Base-by-base conservation (phyloP, 37 sponge, comb jelly and placozoan genomes). In the Amphimedon queenslandica region DNA sequence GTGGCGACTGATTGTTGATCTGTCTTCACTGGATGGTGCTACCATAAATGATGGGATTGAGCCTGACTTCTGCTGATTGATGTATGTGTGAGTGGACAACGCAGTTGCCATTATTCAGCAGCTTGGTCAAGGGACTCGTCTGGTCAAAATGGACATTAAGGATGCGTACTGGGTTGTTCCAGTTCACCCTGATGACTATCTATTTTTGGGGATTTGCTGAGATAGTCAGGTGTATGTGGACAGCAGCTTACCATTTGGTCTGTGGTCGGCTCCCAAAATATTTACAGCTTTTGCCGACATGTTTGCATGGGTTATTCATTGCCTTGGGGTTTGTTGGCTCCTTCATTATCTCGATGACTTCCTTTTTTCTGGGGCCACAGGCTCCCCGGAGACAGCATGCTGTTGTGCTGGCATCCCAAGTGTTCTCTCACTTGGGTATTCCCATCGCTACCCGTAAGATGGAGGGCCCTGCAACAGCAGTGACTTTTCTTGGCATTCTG, bases 281-380 rank as follows among this genome's bases (percentile, higher is more conserved):
- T 60, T 60, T n/a, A 60, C 61, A n/a, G 61, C 61, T 25, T 13
- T 60, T 11, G 61, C 61, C 8, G 61, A 60, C 28, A 25, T 25
- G 5, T 60, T 60, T 6, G 27, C 61, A n/a, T 60, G 61, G 61
- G 61, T 25, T 25, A 6, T 60, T 5, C 21, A 25, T 11, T 25
- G 61, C 27, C 5, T 5, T 6, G 61, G 61, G 5, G 28, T 60
- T 6, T 6, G 5, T n/a, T 25, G 5, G 8, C 61, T n/a, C 8
- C 21, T 60, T 5, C 61, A 60, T 25, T 60, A 60, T 25, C 61
- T 60, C 5, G 61, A 60, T n/a, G 61, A 60, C 27, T 60, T 60
- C 61, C 28, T 60, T 25, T 60, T 60, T 5, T 60, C 27, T 11
- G 27, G 24, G 8, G 61, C 27, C 5, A 25, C 61, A 60, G 28